Percentiles rank a stretch among this genome's conserved stretches.
phyloP scores from a whole-genome alignment of 2,888 invertebrate species.

The Muschampia plurimacula region DNA sequence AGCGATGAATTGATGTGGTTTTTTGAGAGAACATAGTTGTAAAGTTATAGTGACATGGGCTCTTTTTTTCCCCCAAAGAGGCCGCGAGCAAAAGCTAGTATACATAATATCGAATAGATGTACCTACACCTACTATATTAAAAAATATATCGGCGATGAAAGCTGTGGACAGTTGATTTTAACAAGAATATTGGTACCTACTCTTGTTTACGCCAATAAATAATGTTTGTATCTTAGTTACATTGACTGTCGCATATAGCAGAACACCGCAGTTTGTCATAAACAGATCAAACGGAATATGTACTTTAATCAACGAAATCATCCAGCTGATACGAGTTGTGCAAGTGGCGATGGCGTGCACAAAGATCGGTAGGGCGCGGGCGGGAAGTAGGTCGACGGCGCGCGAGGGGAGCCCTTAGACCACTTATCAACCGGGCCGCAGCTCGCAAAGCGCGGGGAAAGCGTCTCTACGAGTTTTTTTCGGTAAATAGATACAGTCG shows the following conservation, averaged over 20 bases:
- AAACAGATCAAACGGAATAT: conserved; percentile 44
- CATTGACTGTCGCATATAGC: neutral
- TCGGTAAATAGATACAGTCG: conserved; percentile 44
- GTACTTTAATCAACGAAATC: conserved; percentile 53
- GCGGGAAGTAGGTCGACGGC: conserved; percentile 58
- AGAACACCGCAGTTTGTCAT: conserved; percentile 1
- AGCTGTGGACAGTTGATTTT: no score
- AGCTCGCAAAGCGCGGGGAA: conserved; percentile 61
- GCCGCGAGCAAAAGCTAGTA: no score
- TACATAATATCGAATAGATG: no score
- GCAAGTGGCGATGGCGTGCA: conserved; percentile 78
- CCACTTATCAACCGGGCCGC: conserved; percentile 77
- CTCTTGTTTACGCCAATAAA: no score
- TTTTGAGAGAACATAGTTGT: no score
- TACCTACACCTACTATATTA: neutral
- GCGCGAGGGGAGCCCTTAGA: conserved; percentile 76
- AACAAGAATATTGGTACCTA: no score
- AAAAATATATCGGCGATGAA: neutral
- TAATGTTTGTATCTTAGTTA: no score
- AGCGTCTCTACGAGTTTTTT: conserved; percentile 77
- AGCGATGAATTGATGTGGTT: no score
- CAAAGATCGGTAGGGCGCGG: conserved; percentile 81
- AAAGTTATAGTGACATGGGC: no score
- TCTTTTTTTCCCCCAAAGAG: no score
- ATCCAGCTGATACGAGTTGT: conserved; percentile 82